A percentile compares a stretch with the other conserved stretches of the same genome.
phyloP scores from a whole-genome alignment of 2,113 vertebrate species.

The Cynocephalus volans region DNA sequence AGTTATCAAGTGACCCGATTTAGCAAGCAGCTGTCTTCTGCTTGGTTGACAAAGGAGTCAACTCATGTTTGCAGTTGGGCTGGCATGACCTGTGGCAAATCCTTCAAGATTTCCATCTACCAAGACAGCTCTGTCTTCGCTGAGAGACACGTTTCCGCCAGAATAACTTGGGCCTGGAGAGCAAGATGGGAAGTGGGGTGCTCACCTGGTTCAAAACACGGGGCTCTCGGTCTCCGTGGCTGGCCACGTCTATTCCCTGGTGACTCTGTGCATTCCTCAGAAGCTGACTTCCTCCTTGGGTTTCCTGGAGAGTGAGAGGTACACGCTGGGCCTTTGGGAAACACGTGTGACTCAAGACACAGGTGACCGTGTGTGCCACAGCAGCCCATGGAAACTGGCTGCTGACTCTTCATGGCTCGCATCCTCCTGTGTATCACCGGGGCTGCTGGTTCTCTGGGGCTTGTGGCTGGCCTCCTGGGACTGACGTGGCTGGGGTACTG shows the following conservation, averaged over 20 bases:
- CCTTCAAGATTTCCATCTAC: background rate
- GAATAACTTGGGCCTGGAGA: background rate
- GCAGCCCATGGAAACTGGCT: slow-evolving; percentile 86
- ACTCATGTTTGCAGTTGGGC: background rate
- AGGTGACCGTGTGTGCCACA: no score
- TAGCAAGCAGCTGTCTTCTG: background rate
- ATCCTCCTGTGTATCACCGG: slow-evolving; percentile 86
- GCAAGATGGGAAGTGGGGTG: slow-evolving; percentile 82
- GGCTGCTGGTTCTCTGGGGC: slow-evolving; percentile 82
- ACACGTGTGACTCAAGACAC: no score
- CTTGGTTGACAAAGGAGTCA: background rate
- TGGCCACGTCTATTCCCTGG: slow-evolving; percentile 87
- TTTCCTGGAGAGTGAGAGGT: slow-evolving; percentile 88
- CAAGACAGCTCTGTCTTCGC: no score
- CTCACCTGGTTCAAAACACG: slow-evolving; percentile 85
- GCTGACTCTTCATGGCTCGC: slow-evolving; percentile 85
- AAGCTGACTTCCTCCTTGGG: slow-evolving; percentile 90
- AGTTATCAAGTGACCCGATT: background rate
- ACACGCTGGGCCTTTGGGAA: no score
- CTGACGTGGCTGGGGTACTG: slow-evolving; percentile 85
- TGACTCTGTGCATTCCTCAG: slow-evolving; percentile 82
- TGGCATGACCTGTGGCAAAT: background rate
- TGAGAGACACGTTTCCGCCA: background rate
- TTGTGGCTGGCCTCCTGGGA: slow-evolving; percentile 86
- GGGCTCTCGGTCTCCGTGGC: slow-evolving; percentile 86